Percentiles rank a stretch among this genome's conserved stretches.
phyloP scores from a whole-genome alignment of 2,888 invertebrate species.

The Stenchaetothrips biformis region DNA sequence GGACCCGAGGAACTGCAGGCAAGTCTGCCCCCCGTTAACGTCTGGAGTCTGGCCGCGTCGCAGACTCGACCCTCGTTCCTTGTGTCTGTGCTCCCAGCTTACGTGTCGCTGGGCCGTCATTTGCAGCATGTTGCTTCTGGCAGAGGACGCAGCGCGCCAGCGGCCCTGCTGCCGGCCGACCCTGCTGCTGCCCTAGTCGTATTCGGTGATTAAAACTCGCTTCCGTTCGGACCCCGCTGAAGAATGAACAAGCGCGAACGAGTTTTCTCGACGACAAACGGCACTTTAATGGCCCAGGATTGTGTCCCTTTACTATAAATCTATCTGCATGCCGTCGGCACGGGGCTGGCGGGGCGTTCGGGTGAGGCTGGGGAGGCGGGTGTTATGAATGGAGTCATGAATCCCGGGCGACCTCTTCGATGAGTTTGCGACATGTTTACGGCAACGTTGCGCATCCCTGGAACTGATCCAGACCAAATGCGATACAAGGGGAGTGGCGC shows the following conservation, averaged over 20 bases:
- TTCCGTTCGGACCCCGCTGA: neutral
- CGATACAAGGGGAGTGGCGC: neutral
- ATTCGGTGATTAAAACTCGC: neutral
- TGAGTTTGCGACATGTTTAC: slow-evolving; percentile 6
- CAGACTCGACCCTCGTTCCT: too few relatives aligned
- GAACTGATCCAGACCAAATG: neutral
- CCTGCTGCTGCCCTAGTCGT: too few relatives aligned
- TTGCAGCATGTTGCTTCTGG: too few relatives aligned
- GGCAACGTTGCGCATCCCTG: neutral
- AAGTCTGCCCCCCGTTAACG: too few relatives aligned
- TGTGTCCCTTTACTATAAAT: slow-evolving; percentile 6
- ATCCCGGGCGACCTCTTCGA: neutral
- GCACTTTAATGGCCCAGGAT: slow-evolving; percentile 5
- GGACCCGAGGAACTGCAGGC: too few relatives aligned
- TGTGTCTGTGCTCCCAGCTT: too few relatives aligned
- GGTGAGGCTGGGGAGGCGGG: neutral
- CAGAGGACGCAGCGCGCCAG: too few relatives aligned
- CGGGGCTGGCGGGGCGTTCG: neutral
- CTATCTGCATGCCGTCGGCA: neutral
- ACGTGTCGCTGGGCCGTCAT: too few relatives aligned
- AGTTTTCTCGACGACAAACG: slow-evolving; percentile 1
- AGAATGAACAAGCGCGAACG: slow-evolving; percentile 3
- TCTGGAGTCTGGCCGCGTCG: too few relatives aligned
- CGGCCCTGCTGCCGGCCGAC: too few relatives aligned
- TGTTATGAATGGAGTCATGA: neutral